Evolutionary conservation across 2,888 invertebrate genomes (phyloP).

Genomic region (Hoplodrina ambigua): DNA sequence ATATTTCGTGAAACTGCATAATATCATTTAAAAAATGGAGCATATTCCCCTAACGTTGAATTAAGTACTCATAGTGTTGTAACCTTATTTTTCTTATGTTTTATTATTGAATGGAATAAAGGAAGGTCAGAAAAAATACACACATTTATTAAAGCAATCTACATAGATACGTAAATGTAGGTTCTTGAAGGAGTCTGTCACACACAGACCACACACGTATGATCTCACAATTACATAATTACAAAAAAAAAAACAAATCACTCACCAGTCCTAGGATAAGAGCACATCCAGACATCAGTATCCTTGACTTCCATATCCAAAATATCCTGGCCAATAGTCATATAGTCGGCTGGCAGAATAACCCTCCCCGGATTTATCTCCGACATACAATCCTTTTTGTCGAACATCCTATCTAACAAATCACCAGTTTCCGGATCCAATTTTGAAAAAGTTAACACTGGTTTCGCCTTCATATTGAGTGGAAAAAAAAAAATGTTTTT

Average conservation of each 20-base stretch:
- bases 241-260: slow-evolving; percentile 22
- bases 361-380: slow-evolving; percentile 93
- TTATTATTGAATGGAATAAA: no score
- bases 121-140: no score
- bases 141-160: no score
- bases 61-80: no score
- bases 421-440: slow-evolving; percentile 90
- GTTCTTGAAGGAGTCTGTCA: no score
- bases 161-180: no score
- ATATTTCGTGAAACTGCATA: no score
- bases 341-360: slow-evolving; percentile 93
- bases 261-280: slow-evolving; percentile 96
- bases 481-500: slow-evolving; percentile 37
- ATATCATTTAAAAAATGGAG: no score
- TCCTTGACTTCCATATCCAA: slow-evolving; percentile 93
- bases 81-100: no score
- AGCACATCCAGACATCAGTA: slow-evolving; percentile 96
- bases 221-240: neutral
- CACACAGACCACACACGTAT: neutral
- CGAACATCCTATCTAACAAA: slow-evolving; percentile 92
- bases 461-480: slow-evolving; percentile 80
- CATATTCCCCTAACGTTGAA: no score
- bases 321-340: slow-evolving; percentile 92
- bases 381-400: slow-evolving; percentile 92
- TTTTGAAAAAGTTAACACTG: slow-evolving; percentile 89